Base-by-base conservation (phyloP, 2,113 vertebrate species). In the Prinia subflava region DNA sequence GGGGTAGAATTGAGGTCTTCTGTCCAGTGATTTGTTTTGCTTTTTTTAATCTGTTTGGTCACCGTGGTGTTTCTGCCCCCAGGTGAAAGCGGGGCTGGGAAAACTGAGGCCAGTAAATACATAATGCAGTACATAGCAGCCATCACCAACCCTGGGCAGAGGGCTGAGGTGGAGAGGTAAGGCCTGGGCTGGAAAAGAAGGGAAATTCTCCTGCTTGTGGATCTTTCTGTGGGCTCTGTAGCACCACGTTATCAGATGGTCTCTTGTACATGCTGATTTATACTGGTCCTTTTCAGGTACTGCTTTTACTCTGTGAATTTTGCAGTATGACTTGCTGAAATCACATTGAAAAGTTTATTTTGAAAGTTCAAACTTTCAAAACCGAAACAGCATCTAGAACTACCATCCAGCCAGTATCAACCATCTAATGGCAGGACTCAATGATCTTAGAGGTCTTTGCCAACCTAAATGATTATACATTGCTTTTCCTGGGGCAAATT, bases 61-160 rank as follows among this genome's bases (percentile, higher is more conserved):
- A 65, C 30, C 87, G 56, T 57, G 87, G 63, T 90, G 19, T 86
- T 94, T 83, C 3, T 87, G 44, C 41, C 87, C 62, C 15, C 96
- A 99, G 99, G 99, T 95, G 99, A 99, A 96, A 99, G 99, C 57
- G 99, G 99, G 85, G 99, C 99, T 57, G 99, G 99, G 52, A 99
- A 99, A 94, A 99, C 99, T 0, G 99, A 99, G 94, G 99, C 99
- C 97, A 99, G 99, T 97, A 99, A 99, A 95, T 99, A 99, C 68
- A 99, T 99, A 15, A 99, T 99, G 99, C 99, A 99, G 94, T 99
- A 99, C 96, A 99, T 99, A 11, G 99, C 99, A 25, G 99, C 99
- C 96, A 99, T 99, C 96, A 99, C 99, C 97, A 99, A 99, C 97
- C 99, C 99, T 17, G 98, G 98, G 80, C 99, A 99, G 98, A 98